Evolutionary conservation across 1,140 invertebrate species (phyloP), one percentile per base, ranked within the genome.

Genomic region (Drosophila tropicalis): DNA sequence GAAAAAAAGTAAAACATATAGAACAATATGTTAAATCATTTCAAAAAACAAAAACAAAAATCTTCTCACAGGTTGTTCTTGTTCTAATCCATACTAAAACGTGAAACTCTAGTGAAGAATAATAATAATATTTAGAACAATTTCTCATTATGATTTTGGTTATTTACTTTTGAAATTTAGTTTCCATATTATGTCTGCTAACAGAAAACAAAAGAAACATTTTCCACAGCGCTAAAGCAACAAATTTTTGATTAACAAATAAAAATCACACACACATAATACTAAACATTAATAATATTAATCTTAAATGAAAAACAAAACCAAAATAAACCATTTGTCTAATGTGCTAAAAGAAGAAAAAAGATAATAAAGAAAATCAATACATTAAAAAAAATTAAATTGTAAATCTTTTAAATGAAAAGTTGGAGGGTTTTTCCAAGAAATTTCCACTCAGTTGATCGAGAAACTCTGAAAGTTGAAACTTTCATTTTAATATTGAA

Each of bases 261-360:
- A 70, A 13, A 63, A 65, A 68, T 66, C 39, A 67, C 41, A 67
- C 69, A 72, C 41, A 67, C 69, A 68, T 61, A 67, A 72, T 72
- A 80, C 77, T 80, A 72, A 72, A 72, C 72, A 81, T 76, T 77
- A 72, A 74, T 72, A 77, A 72, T 82, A 73, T 72, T 72, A 72
- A 56, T 62, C 61, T 62, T 62, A 41, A 72, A 72, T 56, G 51
- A 65, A 80, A 72, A 65, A 62, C 65, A 81, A 80, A 81, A 63
- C 76, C 62, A 36, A 66, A 58, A 79, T 70, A 66, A 69, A 77
- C 60, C 75, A 81, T 70, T 81, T 82, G 79, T 81, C 79, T 78
- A 82, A 81, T 82, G 79, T 81, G 79, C 79, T 82, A 81, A 81
- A 81, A 73, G 62, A 81, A 76, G 66, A 81, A 77, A 69, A 69